Base-by-base conservation (phyloP, 1,140 invertebrate genomes). In the Drosophila dunni region DNA sequence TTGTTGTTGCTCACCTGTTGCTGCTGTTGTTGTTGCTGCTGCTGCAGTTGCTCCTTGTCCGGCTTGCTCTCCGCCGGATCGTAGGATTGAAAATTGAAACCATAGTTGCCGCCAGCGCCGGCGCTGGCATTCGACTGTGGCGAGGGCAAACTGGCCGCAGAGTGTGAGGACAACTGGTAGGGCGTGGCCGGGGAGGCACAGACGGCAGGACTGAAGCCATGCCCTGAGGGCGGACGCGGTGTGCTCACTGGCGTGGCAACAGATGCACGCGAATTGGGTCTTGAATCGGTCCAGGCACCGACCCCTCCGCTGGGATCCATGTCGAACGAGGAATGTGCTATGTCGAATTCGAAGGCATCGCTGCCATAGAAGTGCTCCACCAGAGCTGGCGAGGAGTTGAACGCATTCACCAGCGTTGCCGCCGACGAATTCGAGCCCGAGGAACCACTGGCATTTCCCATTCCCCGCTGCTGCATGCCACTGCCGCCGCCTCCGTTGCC, bases 81-180 rank as follows among this genome's bases (percentile, higher is more conserved):
- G 36, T 88, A 92, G 44, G 75, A 63, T 20, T 76, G 84, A 50
- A 82, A 92, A 58, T 74, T 86, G 73, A 91, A 92, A 61, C 83
- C 81, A 50, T 88, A 91, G 61, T 64, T 85, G 33, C 84, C 77
- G 4, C 75, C 80, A 40, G 53, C 78, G 15, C 89, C 78, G 24
- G 91, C 90, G 92, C 93, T 94, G 84, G 93, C 93, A 91, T 92
- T 92, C 6, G 85, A 91, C 53, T 92, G 91, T 29, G 92, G 92
- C 60, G 91, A 92, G 7, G 92, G 91, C 54, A 92, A 78, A 70
- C 91, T 91, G 56, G 91, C 85, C 9, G 83, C 86, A 38, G 86
- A 90, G 58, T 92, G 89, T 36, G 84, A 91, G n/a, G 89, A 91
- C 5, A 91, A 40, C 51, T 92, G 92, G 64, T 92, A 92, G 17